Conservation (phyloP, 2,888 invertebrate species). For the Himalopsyche anomala region DNA sequence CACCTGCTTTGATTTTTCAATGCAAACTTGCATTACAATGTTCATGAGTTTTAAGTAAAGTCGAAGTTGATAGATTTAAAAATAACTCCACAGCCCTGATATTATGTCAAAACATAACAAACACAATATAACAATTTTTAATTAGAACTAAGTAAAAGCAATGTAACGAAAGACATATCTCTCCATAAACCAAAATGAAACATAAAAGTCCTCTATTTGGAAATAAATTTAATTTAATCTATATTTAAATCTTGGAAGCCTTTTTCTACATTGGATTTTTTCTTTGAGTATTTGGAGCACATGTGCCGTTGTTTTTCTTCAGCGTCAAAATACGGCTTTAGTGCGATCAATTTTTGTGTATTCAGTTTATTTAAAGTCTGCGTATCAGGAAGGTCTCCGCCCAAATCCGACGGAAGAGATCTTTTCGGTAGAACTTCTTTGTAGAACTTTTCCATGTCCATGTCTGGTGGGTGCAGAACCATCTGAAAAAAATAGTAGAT, state of each 20-base stretch:
- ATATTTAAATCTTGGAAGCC: slow-evolving; percentile 60
- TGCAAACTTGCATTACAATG: too few relatives aligned
- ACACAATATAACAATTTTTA: background rate
- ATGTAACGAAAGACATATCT: background rate
- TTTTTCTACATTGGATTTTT: slow-evolving; percentile 58
- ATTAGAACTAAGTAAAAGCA: background rate
- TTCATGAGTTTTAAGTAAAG: too few relatives aligned
- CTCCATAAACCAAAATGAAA: background rate
- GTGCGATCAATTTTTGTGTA: slow-evolving; percentile 70
- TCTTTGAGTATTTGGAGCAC: slow-evolving; percentile 61
- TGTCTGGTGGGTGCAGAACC: slow-evolving; percentile 78
- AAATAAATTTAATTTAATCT: slow-evolving; percentile 48
- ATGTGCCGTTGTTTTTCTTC: slow-evolving; percentile 69
- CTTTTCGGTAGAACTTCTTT: slow-evolving; percentile 77
- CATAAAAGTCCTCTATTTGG: background rate
- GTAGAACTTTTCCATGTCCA: slow-evolving; percentile 77
- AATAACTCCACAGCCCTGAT: too few relatives aligned
- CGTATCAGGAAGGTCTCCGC: slow-evolving; percentile 77
- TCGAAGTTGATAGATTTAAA: too few relatives aligned
- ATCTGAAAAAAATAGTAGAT: slow-evolving; percentile 72
- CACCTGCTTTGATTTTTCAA: too few relatives aligned
- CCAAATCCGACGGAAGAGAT: slow-evolving; percentile 79
- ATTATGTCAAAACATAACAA: too few relatives aligned
- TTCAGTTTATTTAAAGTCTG: slow-evolving; percentile 73
- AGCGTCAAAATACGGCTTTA: slow-evolving; percentile 72